Base-by-base conservation (phyloP, 2,888 invertebrate species). In the Caradrina clavipalpis region DNA sequence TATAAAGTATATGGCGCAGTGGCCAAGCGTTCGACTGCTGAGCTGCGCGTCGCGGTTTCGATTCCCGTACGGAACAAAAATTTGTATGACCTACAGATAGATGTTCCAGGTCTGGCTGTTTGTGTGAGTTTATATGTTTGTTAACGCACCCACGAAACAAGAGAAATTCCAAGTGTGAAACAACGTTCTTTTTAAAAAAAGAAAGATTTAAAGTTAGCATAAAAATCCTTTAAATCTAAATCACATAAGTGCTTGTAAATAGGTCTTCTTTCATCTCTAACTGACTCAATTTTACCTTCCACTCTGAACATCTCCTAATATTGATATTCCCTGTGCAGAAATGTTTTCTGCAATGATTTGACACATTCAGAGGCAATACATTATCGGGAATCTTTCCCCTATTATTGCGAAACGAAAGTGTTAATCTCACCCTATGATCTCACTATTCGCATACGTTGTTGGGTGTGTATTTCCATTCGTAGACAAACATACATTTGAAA, bases 311-410 rank as follows among this genome's bases (percentile, higher is more conserved):
- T 13, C 17, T n/a, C 47, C 4, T 13, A 35, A 39, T 26, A 50
- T 57, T 53, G 35, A 61, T 72, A 58, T 72, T 58, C 13, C 21
- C 21, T 50, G 45, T 45, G 22, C 22, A 50, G 35, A 72, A 78
- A 62, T 50, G 13, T 78, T 73, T 54, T 50, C 35, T 47, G 62
- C 57, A 58, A 72, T 74, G 42, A 72, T 47, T 73, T 57, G 62
- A 73, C 61, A 73, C 31, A 72, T 73, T 54, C 35, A n/a, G n/a
- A 21, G 21, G 62, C 61, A 71, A 78, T 54, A 62, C 2, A 62
- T 63, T 72, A 62, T 45, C 45, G 45, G 45, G 26, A n/a, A 69
- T 54, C 22, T 58, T 63, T 54, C 21, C 21, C 19, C 15, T 58
- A 50, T 42, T 70, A 53, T 51, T 51, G 5, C 39, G 45, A 10